Conservation (phyloP, 2,888 invertebrate genomes). For the Tetranychus truncatus region DNA sequence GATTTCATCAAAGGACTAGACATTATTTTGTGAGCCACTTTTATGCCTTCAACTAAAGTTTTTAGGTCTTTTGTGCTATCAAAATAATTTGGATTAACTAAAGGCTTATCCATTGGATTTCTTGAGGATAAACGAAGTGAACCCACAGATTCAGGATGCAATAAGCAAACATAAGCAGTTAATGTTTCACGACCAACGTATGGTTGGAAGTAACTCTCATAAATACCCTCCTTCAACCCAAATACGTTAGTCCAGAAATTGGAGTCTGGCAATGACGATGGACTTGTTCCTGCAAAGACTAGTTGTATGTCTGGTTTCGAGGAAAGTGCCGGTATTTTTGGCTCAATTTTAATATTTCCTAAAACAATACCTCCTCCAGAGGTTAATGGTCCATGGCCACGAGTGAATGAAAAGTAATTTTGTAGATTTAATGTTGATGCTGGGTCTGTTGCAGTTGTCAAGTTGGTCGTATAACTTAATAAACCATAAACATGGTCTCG, state of each 20-base stretch:
- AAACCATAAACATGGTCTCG: conserved; percentile 10
- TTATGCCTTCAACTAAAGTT: not conserved
- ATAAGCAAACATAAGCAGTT: not conserved
- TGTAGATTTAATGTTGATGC: not conserved
- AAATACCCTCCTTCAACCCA: not conserved
- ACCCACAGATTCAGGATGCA: not conserved
- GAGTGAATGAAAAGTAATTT: not conserved
- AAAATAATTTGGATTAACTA: conserved; percentile 5
- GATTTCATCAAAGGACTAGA: not conserved
- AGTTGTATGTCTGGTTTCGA: not conserved
- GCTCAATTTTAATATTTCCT: not conserved
- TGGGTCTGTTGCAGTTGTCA: not conserved
- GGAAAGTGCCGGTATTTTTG: not conserved
- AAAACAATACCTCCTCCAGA: not conserved
- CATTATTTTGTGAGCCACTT: not conserved
- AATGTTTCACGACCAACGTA: not conserved
- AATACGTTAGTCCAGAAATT: not conserved
- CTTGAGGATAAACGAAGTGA: not conserved
- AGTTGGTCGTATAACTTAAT: not conserved
- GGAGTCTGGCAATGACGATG: not conserved
- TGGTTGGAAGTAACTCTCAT: not conserved
- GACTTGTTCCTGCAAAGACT: not conserved
- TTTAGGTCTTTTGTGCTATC: not conserved
- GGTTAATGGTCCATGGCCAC: conserved; percentile 1
- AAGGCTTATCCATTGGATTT: not conserved